A percentile compares a stretch with the other conserved stretches of the same genome.
phyloP scores from a whole-genome alignment of 2,888 invertebrate genomes.

The Microctonus hyperodae region DNA sequence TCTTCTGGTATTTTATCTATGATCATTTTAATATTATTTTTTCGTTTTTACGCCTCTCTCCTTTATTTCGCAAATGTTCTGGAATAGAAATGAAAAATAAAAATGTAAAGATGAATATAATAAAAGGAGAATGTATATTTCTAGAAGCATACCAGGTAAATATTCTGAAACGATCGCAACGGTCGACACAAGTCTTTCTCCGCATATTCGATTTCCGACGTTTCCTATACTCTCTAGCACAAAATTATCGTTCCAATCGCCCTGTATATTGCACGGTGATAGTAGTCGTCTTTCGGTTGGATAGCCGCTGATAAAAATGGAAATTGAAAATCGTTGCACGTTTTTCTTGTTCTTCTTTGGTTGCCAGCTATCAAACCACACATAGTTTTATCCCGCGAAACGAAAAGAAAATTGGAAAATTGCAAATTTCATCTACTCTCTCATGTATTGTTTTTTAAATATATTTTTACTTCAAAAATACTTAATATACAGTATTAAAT shows the following conservation, averaged over 20 bases:
- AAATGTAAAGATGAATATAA: background rate
- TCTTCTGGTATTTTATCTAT: background rate
- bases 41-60: background rate
- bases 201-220: slow-evolving; percentile 5
- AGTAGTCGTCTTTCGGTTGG: background rate
- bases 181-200: background rate
- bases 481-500: too few relatives aligned
- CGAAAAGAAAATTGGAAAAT: slow-evolving; percentile 3
- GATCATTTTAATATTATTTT: background rate
- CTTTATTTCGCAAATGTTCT: background rate
- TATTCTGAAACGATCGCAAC: background rate
- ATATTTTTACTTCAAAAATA: too few relatives aligned
- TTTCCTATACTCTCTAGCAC: background rate
- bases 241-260: slow-evolving; percentile 16
- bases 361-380: background rate
- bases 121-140: background rate
- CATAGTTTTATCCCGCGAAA: background rate
- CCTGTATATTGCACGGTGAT: background rate
- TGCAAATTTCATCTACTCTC: background rate
- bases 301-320: slow-evolving; percentile 24
- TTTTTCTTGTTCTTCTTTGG: background rate
- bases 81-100: background rate
- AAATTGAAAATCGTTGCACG: slow-evolving; percentile 26
- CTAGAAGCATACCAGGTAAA: slow-evolving; percentile 4
- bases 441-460: background rate